These are phyloP conservation scores for Ceratothoa steindachneri DNA, from an alignment of 2,888 invertebrate species.

Conservation along the genomic window DNA sequence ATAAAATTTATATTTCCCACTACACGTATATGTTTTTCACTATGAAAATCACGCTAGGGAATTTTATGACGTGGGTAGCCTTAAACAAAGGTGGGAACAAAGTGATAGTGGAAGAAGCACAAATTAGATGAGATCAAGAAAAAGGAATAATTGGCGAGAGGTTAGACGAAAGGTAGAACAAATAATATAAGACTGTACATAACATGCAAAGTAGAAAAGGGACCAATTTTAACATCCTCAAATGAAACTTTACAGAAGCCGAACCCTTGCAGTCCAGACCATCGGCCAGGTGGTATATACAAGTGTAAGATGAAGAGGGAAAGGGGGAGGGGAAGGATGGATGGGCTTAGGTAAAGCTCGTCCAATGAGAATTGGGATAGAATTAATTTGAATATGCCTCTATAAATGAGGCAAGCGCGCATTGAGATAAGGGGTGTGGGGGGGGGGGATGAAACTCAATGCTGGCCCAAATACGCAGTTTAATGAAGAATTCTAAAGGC, in stretches of 20 bases:
- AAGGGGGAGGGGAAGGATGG: background rate
- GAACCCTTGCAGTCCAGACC: background rate
- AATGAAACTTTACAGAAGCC: no score
- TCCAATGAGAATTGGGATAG: no score
- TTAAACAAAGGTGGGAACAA: background rate
- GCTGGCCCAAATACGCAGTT: background rate
- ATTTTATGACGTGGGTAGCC: background rate
- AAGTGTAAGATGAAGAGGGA: background rate
- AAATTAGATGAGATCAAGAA: no score
- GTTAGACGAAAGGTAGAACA: background rate
- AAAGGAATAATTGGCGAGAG: background rate
- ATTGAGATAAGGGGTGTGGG: background rate
- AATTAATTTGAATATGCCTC: background rate
- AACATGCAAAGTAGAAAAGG: background rate
- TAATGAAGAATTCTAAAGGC: background rate
- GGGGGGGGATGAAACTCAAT: background rate
- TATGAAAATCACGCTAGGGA: background rate
- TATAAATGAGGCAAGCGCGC: background rate
- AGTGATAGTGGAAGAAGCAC: no score
- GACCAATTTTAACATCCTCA: no score
- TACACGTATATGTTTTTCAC: background rate
- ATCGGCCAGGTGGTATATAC: background rate
- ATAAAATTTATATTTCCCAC: background rate
- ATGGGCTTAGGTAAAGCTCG: background rate
- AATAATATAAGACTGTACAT: background rate